Conservation (phyloP, 1,140 invertebrate genomes). For the Drosophila ogumai region DNA sequence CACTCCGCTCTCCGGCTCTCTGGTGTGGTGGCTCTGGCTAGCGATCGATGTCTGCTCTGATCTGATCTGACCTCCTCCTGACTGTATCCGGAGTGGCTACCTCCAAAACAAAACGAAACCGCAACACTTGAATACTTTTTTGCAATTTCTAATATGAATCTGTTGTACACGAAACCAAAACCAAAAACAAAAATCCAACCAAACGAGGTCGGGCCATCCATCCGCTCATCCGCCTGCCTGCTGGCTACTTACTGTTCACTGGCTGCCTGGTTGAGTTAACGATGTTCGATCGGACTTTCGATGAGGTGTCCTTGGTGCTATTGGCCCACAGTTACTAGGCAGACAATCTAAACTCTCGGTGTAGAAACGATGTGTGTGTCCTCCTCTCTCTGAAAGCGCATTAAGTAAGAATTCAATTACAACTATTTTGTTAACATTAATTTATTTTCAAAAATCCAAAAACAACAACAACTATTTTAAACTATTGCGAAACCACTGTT, state of each 20-base stretch:
- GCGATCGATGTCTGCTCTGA: slow-evolving; percentile 60
- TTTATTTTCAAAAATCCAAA: slow-evolving; percentile 53
- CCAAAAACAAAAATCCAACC: slow-evolving; percentile 29
- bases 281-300: slow-evolving; percentile 74
- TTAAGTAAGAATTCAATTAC: slow-evolving; percentile 83
- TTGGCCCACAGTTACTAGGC: slow-evolving; percentile 76
- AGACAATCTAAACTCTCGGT: slow-evolving; percentile 79
- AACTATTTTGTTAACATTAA: slow-evolving; percentile 68
- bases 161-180: slow-evolving; percentile 29
- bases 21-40: slow-evolving; percentile 54
- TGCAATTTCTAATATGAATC: slow-evolving; percentile 46
- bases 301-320: slow-evolving; percentile 71
- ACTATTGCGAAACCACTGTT: slow-evolving; percentile 37
- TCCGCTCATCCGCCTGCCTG: slow-evolving; percentile 47
- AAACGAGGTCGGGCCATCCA: slow-evolving; percentile 47
- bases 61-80: slow-evolving; percentile 41
- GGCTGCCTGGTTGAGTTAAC: slow-evolving; percentile 58
- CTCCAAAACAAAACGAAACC: slow-evolving; percentile 34
- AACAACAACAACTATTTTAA: slow-evolving; percentile 21
- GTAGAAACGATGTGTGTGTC: slow-evolving; percentile 80
- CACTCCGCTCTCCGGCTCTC: slow-evolving; percentile 54
- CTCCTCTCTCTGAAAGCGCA: slow-evolving; percentile 82
- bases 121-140: slow-evolving; percentile 47
- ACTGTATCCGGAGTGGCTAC: slow-evolving; percentile 51
- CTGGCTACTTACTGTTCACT: slow-evolving; percentile 29